Evolutionary conservation across 1,140 invertebrate species (phyloP), one percentile per base, ranked within the genome.

Genomic region (Drosophila trapezifrons): DNA sequence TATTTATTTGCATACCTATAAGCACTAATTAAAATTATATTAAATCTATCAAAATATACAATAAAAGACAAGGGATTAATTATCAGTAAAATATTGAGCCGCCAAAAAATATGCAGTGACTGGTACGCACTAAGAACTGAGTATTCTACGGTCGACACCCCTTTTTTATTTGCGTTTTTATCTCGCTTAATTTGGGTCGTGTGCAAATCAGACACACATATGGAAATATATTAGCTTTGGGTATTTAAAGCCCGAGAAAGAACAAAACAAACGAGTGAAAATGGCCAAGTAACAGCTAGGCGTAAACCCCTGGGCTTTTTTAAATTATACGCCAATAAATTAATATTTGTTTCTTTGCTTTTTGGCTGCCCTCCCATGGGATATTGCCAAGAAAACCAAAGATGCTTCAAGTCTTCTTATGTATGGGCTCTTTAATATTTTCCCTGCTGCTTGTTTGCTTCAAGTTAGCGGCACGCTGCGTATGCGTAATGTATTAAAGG

Each of bases 241-340:
- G 47, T 52, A 47, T 58, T 71, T 47, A 37, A 58, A 27, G 17
- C 38, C 29, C 35, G 22, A 60, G 42, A 42, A 55, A 46, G 75
- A 63, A 45, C 25, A 35, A 8, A 57, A 29, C n/a, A 38, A 52
- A 29, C 29, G 32, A 35, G 62, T 29, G 37, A 25, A 70, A 52
- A 59, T 64, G 60, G 60, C 56, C 29, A 49, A 62, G 59, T 38
- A 72, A 47, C 56, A 65, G 59, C 64, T 49, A 58, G 52, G 64
- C 62, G 77, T 70, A 78, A 86, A 72, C 82, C 83, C 82, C 65
- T 69, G 82, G 82, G 82, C 58, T 43, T 65, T 74, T 86, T 51
- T 57, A 75, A 72, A 83, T 83, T 83, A 83, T 84, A 58, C 55
- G 60, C 66, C 63, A 60, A 80, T 84, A 76, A 84, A 79, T 79